These are phyloP conservation scores for Patagioenas fasciata DNA, from an alignment of 2,113 vertebrate species.

Conservation along the genomic window DNA sequence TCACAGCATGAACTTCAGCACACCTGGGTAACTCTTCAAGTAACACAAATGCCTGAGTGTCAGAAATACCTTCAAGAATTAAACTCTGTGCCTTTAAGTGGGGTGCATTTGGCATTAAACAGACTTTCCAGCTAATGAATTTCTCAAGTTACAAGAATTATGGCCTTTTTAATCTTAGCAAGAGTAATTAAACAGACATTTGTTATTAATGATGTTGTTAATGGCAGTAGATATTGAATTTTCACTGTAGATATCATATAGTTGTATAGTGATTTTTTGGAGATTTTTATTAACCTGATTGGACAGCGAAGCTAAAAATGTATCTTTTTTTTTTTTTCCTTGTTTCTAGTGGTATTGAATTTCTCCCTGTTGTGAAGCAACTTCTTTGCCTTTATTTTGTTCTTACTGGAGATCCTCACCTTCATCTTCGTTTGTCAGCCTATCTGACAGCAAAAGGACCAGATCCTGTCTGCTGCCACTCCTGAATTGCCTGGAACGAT, in stretches of 20 bases:
- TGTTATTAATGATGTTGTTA: conserved; percentile 84
- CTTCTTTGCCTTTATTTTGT: neutral
- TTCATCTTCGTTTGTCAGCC: neutral
- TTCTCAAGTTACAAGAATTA: conserved; percentile 80
- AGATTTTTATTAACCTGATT: conserved; percentile 62
- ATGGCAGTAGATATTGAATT: conserved; percentile 78
- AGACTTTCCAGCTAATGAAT: conserved; percentile 78
- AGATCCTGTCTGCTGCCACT: neutral
- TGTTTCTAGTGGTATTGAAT: neutral
- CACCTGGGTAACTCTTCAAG: conserved; percentile 53
- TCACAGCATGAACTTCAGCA: conserved; percentile 48
- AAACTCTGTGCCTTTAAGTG: conserved; percentile 72
- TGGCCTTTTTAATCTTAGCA: conserved; percentile 81
- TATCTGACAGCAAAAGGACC: neutral
- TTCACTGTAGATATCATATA: conserved; percentile 65
- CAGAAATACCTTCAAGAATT: conserved; percentile 61
- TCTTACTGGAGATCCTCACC: neutral
- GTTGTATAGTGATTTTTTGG: conserved; percentile 57
- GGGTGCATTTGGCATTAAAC: conserved; percentile 69
- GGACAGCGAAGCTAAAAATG: conserved; percentile 44
- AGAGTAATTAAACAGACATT: conserved; percentile 83
- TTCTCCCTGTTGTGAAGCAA: neutral
- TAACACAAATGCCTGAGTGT: conserved; percentile 50
- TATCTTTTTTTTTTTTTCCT: neutral
- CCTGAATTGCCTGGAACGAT: neutral